Conservation (phyloP, 2,113 vertebrate genomes). For the Nanorana parkeri region DNA sequence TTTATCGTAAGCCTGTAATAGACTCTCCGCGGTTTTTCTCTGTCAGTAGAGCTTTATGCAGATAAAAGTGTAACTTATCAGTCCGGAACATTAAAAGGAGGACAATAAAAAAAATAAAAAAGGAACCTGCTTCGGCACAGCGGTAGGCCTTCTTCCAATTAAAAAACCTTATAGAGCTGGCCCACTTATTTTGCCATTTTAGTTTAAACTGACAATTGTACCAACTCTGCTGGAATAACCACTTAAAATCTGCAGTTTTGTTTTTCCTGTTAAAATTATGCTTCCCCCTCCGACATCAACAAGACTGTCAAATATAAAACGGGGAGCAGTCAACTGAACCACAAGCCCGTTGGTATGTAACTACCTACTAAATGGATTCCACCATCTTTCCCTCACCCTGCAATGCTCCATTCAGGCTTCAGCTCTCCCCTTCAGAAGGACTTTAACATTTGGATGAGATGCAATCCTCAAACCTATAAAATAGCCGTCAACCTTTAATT, state of each 20-base stretch:
- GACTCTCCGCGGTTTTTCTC: conserved; percentile 30
- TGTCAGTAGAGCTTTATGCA: conserved; percentile 33
- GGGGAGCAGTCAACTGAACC: too few species aligned
- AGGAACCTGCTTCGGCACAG: neutral
- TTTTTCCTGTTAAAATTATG: too few species aligned
- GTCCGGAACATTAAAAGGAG: conserved; percentile 23
- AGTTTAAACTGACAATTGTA: conserved; percentile 4
- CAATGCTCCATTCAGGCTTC: too few species aligned
- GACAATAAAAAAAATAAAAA: conserved; percentile 25
- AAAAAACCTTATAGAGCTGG: neutral
- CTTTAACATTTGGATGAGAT: too few species aligned
- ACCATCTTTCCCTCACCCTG: too few species aligned
- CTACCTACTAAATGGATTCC: too few species aligned
- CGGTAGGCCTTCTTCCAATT: conserved; percentile 11
- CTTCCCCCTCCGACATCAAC: too few species aligned
- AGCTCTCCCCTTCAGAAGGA: too few species aligned
- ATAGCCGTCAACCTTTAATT: too few species aligned
- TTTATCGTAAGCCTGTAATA: conserved; percentile 44
- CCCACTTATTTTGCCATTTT: neutral
- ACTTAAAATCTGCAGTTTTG: neutral
- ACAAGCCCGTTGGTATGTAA: too few species aligned
- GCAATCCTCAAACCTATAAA: too few species aligned
- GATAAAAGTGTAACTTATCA: conserved; percentile 45
- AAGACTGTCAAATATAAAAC: too few species aligned
- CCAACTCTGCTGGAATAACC: neutral